Conservation (phyloP, 2,797 vertebrate species). For the Rachycentron canadum region DNA sequence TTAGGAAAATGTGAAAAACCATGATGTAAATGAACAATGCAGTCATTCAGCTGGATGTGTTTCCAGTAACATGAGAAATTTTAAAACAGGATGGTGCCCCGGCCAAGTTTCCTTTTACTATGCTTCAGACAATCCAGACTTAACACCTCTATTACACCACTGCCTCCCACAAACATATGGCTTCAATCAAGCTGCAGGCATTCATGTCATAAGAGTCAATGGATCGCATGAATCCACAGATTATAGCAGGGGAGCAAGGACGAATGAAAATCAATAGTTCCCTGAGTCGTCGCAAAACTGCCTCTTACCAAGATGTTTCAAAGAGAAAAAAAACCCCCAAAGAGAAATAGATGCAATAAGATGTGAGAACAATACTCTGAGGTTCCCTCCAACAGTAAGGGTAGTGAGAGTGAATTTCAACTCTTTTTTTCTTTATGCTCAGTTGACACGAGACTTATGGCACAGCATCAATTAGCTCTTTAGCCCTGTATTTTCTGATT, state of each 20-base stretch:
- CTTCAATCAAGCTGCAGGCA: slow-evolving; percentile 59
- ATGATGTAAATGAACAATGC: slow-evolving; percentile 49
- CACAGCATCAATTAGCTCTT: slow-evolving; percentile 28
- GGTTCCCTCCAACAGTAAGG: slow-evolving; percentile 22
- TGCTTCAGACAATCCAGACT: slow-evolving; percentile 32
- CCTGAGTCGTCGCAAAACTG: slow-evolving; percentile 44
- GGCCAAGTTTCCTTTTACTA: slow-evolving; percentile 38
- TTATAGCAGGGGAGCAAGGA: slow-evolving; percentile 55
- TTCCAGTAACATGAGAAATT: slow-evolving; percentile 42
- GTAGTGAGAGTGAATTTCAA: slow-evolving; percentile 7
- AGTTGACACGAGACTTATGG: slow-evolving; percentile 12
- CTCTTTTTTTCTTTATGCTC: slow-evolving; percentile 18
- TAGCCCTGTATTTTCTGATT: background rate
- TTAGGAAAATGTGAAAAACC: slow-evolving; percentile 44
- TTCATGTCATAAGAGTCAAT: slow-evolving; percentile 50
- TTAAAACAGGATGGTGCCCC: slow-evolving; percentile 36
- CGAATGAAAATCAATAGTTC: slow-evolving; percentile 71
- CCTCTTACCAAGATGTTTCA: slow-evolving; percentile 37
- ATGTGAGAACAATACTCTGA: slow-evolving; percentile 31
- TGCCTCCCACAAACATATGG: slow-evolving; percentile 63
- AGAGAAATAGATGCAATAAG: slow-evolving; percentile 20
- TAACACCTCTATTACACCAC: slow-evolving; percentile 46
- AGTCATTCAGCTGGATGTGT: slow-evolving; percentile 38
- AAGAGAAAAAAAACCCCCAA: background rate
- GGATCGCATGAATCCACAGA: slow-evolving; percentile 66